Evolutionary conservation across 2,888 invertebrate genomes (phyloP).

Genomic region (Drosophila barbarae): DNA sequence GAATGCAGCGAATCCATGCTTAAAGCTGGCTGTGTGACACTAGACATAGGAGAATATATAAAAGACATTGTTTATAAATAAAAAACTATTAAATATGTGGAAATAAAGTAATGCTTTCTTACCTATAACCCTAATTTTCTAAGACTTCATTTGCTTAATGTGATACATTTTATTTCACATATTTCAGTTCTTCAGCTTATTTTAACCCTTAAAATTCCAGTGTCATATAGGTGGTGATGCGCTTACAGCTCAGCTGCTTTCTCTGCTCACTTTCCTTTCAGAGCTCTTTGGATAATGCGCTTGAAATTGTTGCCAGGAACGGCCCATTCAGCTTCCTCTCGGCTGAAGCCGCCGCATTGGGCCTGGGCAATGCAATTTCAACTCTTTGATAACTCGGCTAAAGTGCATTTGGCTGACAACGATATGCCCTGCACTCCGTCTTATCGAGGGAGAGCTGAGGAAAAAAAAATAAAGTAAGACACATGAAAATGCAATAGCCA

Average conservation of each 20-base stretch:
- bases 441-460: constrained; percentile 50
- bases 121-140: background rate
- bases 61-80: too few species aligned
- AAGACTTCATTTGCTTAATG: background rate
- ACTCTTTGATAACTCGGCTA: constrained; percentile 72
- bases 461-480: constrained; percentile 55
- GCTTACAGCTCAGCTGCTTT: constrained; percentile 25
- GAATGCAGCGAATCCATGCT: background rate
- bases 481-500: constrained; percentile 74
- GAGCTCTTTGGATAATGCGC: constrained; percentile 61
- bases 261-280: constrained; percentile 16
- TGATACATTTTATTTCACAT: background rate
- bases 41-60: background rate
- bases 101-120: background rate
- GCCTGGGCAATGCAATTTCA: constrained; percentile 72
- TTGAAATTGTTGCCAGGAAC: constrained; percentile 66
- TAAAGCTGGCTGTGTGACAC: background rate
- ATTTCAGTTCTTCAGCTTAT: background rate
- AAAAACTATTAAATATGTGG: background rate
- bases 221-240: constrained; percentile 8
- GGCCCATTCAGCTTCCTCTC: constrained; percentile 25
- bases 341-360: constrained; percentile 34
- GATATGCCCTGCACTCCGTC: constrained; percentile 44
- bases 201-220: background rate
- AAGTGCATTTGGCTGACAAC: constrained; percentile 72